phyloP scores from a whole-genome alignment of 1,140 invertebrate species.

The Agrilus planipennis region DNA sequence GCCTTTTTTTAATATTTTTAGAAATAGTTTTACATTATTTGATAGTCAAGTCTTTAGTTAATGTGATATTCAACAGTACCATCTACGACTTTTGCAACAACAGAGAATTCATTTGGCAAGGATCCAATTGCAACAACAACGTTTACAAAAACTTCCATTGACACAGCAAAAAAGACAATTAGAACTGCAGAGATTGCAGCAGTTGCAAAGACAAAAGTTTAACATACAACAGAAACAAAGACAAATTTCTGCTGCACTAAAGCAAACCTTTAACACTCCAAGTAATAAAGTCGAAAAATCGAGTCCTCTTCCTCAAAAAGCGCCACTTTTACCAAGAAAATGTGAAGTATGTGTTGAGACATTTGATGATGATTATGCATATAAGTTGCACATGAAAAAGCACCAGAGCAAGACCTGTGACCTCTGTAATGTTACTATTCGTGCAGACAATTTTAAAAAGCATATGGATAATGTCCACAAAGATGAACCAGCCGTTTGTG shows the following conservation, averaged over 20 bases:
- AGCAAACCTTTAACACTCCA: not conserved
- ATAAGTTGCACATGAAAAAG: conserved; percentile 14
- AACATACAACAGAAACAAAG: not conserved
- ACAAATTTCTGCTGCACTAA: not conserved
- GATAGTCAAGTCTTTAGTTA: no score
- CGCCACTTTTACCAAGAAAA: no score
- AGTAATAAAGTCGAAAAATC: not conserved
- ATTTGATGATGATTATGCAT: conserved; percentile 13
- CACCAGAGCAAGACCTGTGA: conserved; percentile 17
- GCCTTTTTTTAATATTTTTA: no score
- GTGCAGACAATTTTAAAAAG: conserved; percentile 17
- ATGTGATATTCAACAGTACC: no score
- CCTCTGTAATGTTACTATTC: conserved; percentile 14
- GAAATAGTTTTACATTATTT: no score
- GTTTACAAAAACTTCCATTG: no score
- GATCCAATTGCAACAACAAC: no score
- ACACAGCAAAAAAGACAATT: no score
- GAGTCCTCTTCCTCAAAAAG: no score
- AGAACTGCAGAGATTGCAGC: not conserved
- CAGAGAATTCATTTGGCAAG: no score
- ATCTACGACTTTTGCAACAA: no score
- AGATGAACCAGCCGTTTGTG: conserved; percentile 16
- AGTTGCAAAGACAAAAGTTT: not conserved
- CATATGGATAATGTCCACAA: conserved; percentile 17
- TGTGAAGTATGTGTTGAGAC: conserved; percentile 7